Base-by-base conservation (phyloP, 2,113 vertebrate genomes). In the Hiodon alosoides region DNA sequence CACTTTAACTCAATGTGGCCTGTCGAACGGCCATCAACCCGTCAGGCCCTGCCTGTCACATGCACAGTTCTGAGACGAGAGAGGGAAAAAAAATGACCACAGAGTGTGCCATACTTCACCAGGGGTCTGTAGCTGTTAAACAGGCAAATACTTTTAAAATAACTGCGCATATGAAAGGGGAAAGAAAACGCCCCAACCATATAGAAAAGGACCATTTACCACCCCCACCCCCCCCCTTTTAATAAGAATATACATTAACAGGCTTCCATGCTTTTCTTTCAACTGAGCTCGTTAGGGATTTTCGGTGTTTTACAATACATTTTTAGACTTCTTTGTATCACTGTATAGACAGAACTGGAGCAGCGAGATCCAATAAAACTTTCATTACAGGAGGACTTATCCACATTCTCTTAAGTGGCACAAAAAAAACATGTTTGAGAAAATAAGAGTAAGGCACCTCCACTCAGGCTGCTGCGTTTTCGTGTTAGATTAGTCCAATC, bases 1-100 rank as follows among this genome's bases (percentile, higher is more conserved):
- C 92, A 93, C 92, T 96, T 98, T 95, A 95, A 92, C 93, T 94
- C 95, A 95, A 94, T 93, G 93, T 91, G 86, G 94, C 93, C 93
- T 94, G 93, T 95, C 93, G 91, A 93, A 95, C 91, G 91, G 93
- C 90, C 94, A 94, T 96, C 95, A 95, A 92, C 93, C 92, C 90
- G 90, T 93, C 92, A 92, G 91, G 90, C 92, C 92, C 89, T 88
- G 92, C 90, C 91, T 93, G 92, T 94, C 91, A 94, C 92, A 92
- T 89, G 91, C 90, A 87, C 88, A 90, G 89, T 87, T 88, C 67
- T 61, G 83, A 89, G 89, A 90, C 85, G 52, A 72, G 73, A 58
- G 46, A 57, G 64, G 72, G 54, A 55, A 53, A 85, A 85, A 89
- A 88, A 88, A 89, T 80, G 78, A 86, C 86, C 91, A 91, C 87